Evolutionary conservation across 2,888 invertebrate species (phyloP).

Genomic region (Limenitis arthemis): DNA sequence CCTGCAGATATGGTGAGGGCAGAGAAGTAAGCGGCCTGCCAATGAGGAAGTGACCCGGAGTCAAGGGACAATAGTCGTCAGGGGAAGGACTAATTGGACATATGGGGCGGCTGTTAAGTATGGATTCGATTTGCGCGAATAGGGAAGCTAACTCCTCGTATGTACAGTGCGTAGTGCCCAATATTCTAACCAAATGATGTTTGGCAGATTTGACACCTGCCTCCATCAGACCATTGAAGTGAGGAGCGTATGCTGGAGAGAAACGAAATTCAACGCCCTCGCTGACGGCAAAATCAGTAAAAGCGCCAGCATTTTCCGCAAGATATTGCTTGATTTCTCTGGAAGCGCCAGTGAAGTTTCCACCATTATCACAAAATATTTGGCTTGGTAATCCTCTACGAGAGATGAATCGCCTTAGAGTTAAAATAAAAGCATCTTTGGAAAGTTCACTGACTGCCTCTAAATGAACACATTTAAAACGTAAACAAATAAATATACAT

Average conservation of each 20-base stretch:
- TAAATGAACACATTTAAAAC: conserved; percentile 23
- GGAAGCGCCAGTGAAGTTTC: conserved; percentile 19
- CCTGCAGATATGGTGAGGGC: background rate
- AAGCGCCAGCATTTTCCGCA: background rate
- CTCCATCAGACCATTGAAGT: no score
- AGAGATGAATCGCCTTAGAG: conserved; percentile 25
- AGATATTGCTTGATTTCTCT: conserved; percentile 22
- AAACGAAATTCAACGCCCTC: conserved; percentile 18
- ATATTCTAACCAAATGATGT: no score
- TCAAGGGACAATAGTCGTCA: background rate
- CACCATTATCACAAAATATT: conserved; percentile 27
- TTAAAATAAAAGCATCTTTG: conserved; percentile 20
- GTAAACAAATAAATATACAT: conserved; percentile 26
- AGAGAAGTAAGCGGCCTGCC: background rate
- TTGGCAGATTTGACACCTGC: no score
- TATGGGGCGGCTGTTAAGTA: background rate
- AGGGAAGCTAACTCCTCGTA: no score
- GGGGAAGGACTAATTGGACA: background rate
- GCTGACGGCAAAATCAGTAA: conserved; percentile 9
- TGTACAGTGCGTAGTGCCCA: no score
- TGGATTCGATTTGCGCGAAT: background rate
- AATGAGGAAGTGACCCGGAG: background rate
- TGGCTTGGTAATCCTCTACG: conserved; percentile 24
- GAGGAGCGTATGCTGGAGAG: conserved; percentile 12
- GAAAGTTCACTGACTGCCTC: conserved; percentile 23